Conservation (phyloP, 2,113 vertebrate species). For the Cyprichromis sp. region DNA sequence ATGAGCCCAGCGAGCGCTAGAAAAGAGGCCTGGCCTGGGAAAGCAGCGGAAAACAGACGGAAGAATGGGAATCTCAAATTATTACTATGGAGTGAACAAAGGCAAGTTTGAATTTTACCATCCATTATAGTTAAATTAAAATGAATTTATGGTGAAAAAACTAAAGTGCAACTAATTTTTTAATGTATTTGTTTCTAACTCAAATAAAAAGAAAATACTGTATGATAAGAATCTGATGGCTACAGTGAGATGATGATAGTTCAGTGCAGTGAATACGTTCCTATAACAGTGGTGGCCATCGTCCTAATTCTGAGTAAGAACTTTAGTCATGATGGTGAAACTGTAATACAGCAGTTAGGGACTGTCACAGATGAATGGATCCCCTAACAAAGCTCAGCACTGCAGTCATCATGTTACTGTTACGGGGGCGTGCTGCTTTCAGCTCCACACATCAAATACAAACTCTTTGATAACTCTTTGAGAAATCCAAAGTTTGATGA, state of each 20-base stretch:
- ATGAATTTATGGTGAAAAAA: not conserved
- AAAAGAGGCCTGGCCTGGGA: not conserved
- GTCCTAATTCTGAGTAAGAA: not conserved
- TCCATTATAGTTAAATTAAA: not conserved
- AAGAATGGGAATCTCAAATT: not conserved
- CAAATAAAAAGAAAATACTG: not conserved
- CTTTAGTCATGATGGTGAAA: not conserved
- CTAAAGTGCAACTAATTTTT: not conserved
- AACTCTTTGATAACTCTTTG: not conserved
- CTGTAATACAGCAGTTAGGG: not conserved
- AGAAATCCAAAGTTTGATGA: not conserved
- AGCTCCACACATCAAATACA: not conserved
- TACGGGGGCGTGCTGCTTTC: not conserved
- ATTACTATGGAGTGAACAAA: not conserved
- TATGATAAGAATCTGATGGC: not conserved
- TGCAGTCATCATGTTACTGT: not conserved
- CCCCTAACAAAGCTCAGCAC: not conserved
- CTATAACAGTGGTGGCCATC: not conserved
- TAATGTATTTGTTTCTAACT: not conserved
- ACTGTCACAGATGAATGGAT: not conserved
- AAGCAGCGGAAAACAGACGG: not conserved
- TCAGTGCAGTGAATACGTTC: not conserved
- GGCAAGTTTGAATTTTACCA: not conserved
- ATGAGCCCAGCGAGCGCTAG: not conserved
- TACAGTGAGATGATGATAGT: not conserved